Conservation (phyloP, 1,140 invertebrate genomes). For the Portunus trituberculatus region DNA sequence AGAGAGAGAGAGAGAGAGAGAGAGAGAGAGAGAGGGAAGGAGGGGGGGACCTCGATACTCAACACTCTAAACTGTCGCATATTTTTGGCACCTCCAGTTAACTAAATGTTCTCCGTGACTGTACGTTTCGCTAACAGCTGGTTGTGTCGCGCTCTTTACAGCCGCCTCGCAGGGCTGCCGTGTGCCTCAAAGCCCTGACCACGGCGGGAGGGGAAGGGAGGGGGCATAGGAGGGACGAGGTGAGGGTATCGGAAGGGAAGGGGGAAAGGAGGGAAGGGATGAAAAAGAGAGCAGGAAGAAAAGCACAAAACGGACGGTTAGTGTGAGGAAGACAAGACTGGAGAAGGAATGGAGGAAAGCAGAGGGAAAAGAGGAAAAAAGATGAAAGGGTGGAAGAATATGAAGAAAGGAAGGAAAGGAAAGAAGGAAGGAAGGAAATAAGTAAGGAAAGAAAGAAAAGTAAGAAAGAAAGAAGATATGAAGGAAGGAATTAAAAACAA, state of each 20-base stretch:
- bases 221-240: background rate
- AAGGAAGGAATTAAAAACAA: background rate
- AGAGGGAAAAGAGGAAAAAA: background rate
- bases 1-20: background rate
- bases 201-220: background rate
- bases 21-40: background rate
- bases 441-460: background rate
- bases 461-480: background rate
- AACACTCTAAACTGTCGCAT: slow-evolving; percentile 22
- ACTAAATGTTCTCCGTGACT: slow-evolving; percentile 12
- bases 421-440: background rate
- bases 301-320: background rate
- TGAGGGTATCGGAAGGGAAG: background rate
- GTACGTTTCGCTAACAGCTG: slow-evolving; percentile 20
- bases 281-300: background rate
- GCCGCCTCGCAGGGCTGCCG: background rate
- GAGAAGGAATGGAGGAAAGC: background rate
- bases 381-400: background rate
- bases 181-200: background rate
- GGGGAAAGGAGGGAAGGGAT: background rate
- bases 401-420: background rate
- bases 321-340: background rate
- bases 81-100: slow-evolving; percentile 22
- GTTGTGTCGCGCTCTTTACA: slow-evolving; percentile 5
- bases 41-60: background rate